Base-by-base conservation (phyloP, 2,888 invertebrate genomes). In the Cosmopolites sordidus region DNA sequence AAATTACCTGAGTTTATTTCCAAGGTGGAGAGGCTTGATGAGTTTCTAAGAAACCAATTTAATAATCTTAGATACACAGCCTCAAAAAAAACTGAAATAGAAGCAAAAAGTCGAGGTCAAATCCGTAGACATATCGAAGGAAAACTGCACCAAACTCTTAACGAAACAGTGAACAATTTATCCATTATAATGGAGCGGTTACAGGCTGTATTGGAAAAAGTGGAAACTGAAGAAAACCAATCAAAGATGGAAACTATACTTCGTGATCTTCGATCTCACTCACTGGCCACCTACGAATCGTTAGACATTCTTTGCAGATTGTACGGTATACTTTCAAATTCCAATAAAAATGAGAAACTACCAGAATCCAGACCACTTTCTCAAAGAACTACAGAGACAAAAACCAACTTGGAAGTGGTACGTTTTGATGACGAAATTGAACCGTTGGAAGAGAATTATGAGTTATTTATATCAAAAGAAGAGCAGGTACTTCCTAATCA, bases 281-380 rank as follows among this genome's bases (percentile, higher is more conserved):
- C 64, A 5, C 60, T 55, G 14, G 62, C 62, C 15, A 64, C 65
- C 2, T 66, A 63, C 48, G 67, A 67, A 56, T 62, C 64, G n/a
- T 41, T 67, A 30, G 65, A 67, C 48, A 54, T 67, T 2, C 57
- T 67, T 8, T 64, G 63, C 52, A 60, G 54, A 47, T 43, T 66
- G 6, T 63, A 63, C 39, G 65, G 65, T 16, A 59, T 67, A 38
- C 46, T 63, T 17, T 46, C 63, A 1, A 56, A 63, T 37, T 22
- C 48, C 14, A 42, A 54, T n/a, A 48, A 18, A 22, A 8, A 48
- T 3, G 16, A 15, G 15, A 40, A 14, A 11, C 15, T 16, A 2
- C 15, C 8, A n/a, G 27, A 44, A 33, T n/a, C n/a, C n/a, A 2
- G 3, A 4, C 2, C n/a, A 9, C 1, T 18, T 18, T 1, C 4